phyloP scores from a whole-genome alignment of 2,888 invertebrate genomes.

The Entomobrya proxima region DNA sequence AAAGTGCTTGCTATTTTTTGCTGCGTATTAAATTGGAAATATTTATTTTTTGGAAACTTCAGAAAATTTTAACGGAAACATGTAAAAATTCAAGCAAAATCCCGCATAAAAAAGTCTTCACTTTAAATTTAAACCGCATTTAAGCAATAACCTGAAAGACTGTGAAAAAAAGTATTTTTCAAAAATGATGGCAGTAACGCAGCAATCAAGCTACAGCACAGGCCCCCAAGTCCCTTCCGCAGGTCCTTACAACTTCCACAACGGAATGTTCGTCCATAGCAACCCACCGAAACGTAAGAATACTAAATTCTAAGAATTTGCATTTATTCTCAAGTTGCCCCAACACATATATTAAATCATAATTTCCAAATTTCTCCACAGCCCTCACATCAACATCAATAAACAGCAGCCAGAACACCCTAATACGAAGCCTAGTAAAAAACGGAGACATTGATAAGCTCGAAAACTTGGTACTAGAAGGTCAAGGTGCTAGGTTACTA shows the following conservation, averaged over 20 bases:
- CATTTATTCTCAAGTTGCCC: neutral
- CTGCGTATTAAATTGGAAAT: no score
- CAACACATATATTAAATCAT: neutral
- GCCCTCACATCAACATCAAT: conserved; percentile 16
- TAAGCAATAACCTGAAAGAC: no score
- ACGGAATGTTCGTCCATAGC: conserved; percentile 83
- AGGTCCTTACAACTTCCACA: neutral
- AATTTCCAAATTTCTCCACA: neutral
- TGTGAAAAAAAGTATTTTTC: no score
- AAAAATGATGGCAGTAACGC: conserved; percentile 43
- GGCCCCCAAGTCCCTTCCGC: neutral
- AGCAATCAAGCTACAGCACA: neutral
- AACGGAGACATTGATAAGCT: conserved; percentile 83
- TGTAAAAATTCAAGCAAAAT: no score
- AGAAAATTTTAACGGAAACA: no score
- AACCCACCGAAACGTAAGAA: conserved; percentile 82
- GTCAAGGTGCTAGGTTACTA: conserved; percentile 83
- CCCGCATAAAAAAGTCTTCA: no score
- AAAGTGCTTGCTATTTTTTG: neutral
- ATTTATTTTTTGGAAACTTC: no score
- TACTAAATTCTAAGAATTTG: neutral
- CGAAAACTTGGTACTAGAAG: conserved; percentile 83
- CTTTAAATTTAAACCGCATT: no score
- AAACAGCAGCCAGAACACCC: conserved; percentile 66
- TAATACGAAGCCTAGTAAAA: conserved; percentile 80